Base-by-base conservation (phyloP, 1,140 invertebrate species). In the Temnothorax nylanderi region DNA sequence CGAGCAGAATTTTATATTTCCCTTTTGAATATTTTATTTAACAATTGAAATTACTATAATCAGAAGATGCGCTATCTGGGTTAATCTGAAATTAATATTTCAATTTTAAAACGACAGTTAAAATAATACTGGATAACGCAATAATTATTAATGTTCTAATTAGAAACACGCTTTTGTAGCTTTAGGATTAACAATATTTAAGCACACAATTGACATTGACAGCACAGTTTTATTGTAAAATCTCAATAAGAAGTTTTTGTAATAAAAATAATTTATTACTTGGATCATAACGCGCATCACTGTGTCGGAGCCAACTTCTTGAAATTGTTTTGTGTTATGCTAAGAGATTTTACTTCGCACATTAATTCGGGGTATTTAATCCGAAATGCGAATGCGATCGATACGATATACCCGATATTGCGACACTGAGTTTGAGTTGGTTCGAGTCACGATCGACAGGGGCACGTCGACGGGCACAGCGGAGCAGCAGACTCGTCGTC, bases 391-490 rank as follows among this genome's bases (percentile, higher is more conserved):
- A 58, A 21, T 32, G 54, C 37, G 65, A 82, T 74, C 80, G 80
- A 74, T 82, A 81, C 49, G 26, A 81, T 81, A 82, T 72, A 54
- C 37, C 37, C 54, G 80, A 84, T 84, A 75, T 62, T 75, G 80
- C 80, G 80, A 75, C 80, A 75, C 32, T 32, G 67, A 75, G 69
- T 75, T 84, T 62, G 54, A 60, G 69, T 84, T 47, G 69, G 51
- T 84, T 49, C 69, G 69, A 75, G 69, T 84, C 80, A 84, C 80
- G 80, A 84, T 84, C 80, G 69, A 84, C 80, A 84, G 69, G 80
- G 69, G 80, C 80, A 84, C 80, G 54, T 75, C 54, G 69, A 37
- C 67, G 78, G 65, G 58, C 75, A 77, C 75, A 44, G 54, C 54
- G 41, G 58, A 65, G 76, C 76, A 64, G 77, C 77, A 80, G 77